Base-by-base conservation (phyloP, 2,113 vertebrate species). In the Anhinga anhinga region DNA sequence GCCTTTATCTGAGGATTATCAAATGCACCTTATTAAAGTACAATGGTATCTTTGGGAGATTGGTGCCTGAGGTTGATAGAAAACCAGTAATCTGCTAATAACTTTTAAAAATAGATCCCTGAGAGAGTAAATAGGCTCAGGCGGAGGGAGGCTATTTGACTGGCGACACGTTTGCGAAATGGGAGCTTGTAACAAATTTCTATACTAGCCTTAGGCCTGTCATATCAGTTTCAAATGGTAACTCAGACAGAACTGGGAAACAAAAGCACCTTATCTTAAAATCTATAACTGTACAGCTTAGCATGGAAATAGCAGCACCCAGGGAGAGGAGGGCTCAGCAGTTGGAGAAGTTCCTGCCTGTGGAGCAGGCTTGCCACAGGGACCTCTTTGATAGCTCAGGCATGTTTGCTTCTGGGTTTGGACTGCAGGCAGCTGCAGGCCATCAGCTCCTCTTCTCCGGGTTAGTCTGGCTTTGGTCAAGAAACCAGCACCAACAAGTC, bases 51-150 rank as follows among this genome's bases (percentile, higher is more conserved):
- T 94, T 95, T 91, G 97, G 97, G 97, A 98, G 97, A 95, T 91
- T 96, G 97, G 93, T 88, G 96, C 97, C 98, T 56, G 94, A 88
- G 98, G 97, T 98, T 97, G 97, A 98, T 96, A 97, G 98, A 98
- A 97, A 98, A 95, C 97, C 97, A 97, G 97, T 97, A 98, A 98
- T 98, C 98, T 98, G 97, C 98, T 98, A 98, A 98, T 98, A 98
- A 98, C 97, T 98, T 98, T 98, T 98, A 97, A 97, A 98, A 98
- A 97, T 95, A 96, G 97, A 97, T 97, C 97, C 97, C 96, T 67
- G 30, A 44, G 97, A 96, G 95, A 97, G 97, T 98, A 98, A 96
- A 98, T 93, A 95, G 97, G 96, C 96, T 97, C 61, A 89, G 91
- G 91, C 76, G 4, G 23, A 86, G 87, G 90, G 94, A 91, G 85